Conservation (phyloP, 2,888 invertebrate genomes). For the Caenorhabditis macrosperma region DNA sequence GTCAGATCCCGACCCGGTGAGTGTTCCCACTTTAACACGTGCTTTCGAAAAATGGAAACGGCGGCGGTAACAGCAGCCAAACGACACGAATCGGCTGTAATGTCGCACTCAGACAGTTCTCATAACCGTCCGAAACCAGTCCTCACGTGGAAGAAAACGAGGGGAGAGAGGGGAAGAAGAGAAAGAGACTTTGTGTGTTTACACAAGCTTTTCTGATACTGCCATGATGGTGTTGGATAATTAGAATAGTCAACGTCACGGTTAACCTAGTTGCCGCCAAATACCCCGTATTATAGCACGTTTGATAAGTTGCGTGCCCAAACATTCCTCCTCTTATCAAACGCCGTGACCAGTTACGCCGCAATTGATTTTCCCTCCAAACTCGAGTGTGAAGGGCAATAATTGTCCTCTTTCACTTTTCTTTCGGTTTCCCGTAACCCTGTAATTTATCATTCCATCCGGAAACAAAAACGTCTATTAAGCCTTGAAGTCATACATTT, state of each 20-base stretch:
- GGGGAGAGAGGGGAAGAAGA: neutral
- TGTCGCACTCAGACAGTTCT: slow-evolving; percentile 45
- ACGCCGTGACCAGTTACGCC: neutral
- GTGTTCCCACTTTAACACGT: slow-evolving; percentile 21
- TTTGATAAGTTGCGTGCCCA: slow-evolving; percentile 7
- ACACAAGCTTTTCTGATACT: slow-evolving; percentile 24
- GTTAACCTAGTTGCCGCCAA: neutral
- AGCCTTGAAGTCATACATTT: neutral
- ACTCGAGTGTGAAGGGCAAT: neutral
- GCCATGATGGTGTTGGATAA: slow-evolving; percentile 27
- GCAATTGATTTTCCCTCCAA: slow-evolving; percentile 15
- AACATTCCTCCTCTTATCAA: slow-evolving; percentile 19
- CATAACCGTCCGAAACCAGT: slow-evolving; percentile 51
- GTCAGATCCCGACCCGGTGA: slow-evolving; percentile 58
- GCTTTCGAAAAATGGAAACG: neutral
- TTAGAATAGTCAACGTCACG: slow-evolving; percentile 22
- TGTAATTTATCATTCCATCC: neutral
- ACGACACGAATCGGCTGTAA: slow-evolving; percentile 30
- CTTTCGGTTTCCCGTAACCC: neutral
- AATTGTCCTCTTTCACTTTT: neutral
- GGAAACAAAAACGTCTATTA: neutral
- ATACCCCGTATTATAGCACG: neutral
- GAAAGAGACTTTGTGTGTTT: slow-evolving; percentile 15
- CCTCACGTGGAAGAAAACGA: slow-evolving; percentile 27
- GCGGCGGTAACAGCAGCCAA: slow-evolving; percentile 8